phyloP scores from a whole-genome alignment of 2,113 vertebrate species.

The Zosterops japonicus region DNA sequence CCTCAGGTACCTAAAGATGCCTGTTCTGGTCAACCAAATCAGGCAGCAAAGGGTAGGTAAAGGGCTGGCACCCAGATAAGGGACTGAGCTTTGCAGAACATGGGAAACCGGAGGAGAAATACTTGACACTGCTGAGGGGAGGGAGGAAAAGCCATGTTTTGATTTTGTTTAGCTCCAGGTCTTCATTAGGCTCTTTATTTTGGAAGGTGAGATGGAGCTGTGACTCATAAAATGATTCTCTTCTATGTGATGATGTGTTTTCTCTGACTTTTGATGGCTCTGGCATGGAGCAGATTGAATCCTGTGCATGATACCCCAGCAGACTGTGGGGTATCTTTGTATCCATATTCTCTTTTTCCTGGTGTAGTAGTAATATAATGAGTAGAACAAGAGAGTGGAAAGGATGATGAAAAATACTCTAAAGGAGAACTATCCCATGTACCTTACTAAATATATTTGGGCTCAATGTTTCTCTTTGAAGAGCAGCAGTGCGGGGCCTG shows the following conservation, averaged over 20 bases:
- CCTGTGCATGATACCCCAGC: neutral
- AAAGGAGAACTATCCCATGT: neutral
- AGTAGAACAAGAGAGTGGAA: neutral
- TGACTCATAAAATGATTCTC: neutral
- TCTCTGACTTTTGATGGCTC: neutral
- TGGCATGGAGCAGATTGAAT: neutral
- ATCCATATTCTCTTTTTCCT: neutral
- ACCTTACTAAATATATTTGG: neutral
- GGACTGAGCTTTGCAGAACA: rapidly evolving
- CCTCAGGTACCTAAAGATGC: neutral
- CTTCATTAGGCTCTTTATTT: neutral
- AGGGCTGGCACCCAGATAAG: neutral
- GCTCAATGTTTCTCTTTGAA: neutral
- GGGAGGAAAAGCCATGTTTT: neutral
- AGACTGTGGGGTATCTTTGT: neutral
- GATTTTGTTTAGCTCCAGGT: neutral
- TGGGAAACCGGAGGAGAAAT: neutral
- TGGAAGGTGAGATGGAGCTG: neutral
- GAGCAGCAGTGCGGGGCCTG: neutral
- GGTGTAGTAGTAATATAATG: neutral
- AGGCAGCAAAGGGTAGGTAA: neutral
- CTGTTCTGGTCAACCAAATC: rapidly evolving
- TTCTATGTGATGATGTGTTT: neutral
- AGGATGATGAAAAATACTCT: neutral
- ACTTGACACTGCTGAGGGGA: neutral